These are phyloP conservation scores for Scolanthus callimorphus DNA, from an alignment of 92 coral and sea anemone genomes.

Conservation along the genomic window DNA sequence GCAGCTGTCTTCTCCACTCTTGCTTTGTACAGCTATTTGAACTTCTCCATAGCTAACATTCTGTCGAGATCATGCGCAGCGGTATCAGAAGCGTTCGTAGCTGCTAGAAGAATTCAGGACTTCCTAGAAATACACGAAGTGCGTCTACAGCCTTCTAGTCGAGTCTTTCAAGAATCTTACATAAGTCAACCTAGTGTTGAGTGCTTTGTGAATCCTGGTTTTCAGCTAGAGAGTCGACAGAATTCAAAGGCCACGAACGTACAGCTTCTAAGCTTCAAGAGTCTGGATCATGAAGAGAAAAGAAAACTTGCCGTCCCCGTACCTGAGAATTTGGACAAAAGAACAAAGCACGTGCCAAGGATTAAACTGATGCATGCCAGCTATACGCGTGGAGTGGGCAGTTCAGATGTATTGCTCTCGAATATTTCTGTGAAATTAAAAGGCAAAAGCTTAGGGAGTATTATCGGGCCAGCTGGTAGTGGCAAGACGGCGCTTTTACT, in stretches of 20 bases:
- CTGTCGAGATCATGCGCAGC: conserved; percentile 6
- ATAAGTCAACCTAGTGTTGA: not conserved
- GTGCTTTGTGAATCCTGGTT: conserved; percentile 17
- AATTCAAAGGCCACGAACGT: not conserved
- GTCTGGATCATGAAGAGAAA: not conserved
- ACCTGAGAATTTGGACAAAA: not conserved
- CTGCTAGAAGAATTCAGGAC: conserved; percentile 12
- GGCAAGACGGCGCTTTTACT: conserved; percentile 45
- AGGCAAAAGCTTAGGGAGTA: conserved; percentile 11
- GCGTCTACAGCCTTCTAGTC: not conserved
- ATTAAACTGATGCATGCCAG: conserved; percentile 6
- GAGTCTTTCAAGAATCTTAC: not conserved
- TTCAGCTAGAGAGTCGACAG: not conserved
- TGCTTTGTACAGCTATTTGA: conserved; percentile 13
- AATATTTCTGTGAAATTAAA: conserved; percentile 18
- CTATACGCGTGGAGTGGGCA: not conserved
- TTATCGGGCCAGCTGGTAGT: conserved; percentile 40
- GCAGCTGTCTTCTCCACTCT: conserved; percentile 20
- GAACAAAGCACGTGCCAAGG: not conserved
- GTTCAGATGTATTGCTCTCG: not conserved
- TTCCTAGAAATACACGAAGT: conserved; percentile 20
- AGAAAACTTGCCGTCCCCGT: not conserved
- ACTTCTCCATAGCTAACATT: conserved; percentile 3
- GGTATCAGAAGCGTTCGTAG: conserved; percentile 18
- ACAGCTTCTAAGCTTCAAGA: conserved; percentile 13